Base-by-base conservation (phyloP, 2,888 invertebrate genomes). In the Arctia plantaginis region DNA sequence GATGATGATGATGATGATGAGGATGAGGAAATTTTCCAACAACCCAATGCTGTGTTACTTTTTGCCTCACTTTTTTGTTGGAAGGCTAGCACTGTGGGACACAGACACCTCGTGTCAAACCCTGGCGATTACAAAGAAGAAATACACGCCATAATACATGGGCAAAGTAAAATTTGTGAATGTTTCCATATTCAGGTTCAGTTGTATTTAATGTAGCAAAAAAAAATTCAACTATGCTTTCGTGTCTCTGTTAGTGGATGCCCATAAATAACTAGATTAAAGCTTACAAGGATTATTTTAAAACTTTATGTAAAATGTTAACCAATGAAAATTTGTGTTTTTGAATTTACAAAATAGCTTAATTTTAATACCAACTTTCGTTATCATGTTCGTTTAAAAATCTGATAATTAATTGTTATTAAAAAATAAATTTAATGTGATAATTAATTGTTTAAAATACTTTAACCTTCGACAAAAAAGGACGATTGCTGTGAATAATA, bases 141-240 rank as follows among this genome's bases (percentile, higher is more conserved):
- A 79, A 82, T 78, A 85, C 85, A 86, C 83, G 86, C 83, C n/a
- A n/a, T n/a, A 79, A 85, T 77, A 66, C 77, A 82, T 79, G 74
- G 69, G 13, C 75, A 55, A 79, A 78, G 23, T 80, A 71, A 76
- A 74, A 73, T 77, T 77, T 74, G 65, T 77, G 65, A 70, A 73
- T 69, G 68, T 74, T 77, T 71, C 20, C 73, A 76, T 76, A 77
- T 73, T 77, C 73, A 69, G 66, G 68, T 76, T 71, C 39, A 82
- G 80, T 75, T 80, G 69, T 71, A 73, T 83, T 85, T 83, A 68
- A 75, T 44, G 66, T 70, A 76, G 72, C 68, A 35, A 66, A 71
- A 59, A 72, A 78, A 66, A 71, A 35, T 35, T 74, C 66, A 75
- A 74, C n/a, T 69, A 66, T 47, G 71, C 51, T 75, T 79, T 72